phyloP scores from a whole-genome alignment of 1,140 invertebrate genomes.

The Centruroides vittatus region DNA sequence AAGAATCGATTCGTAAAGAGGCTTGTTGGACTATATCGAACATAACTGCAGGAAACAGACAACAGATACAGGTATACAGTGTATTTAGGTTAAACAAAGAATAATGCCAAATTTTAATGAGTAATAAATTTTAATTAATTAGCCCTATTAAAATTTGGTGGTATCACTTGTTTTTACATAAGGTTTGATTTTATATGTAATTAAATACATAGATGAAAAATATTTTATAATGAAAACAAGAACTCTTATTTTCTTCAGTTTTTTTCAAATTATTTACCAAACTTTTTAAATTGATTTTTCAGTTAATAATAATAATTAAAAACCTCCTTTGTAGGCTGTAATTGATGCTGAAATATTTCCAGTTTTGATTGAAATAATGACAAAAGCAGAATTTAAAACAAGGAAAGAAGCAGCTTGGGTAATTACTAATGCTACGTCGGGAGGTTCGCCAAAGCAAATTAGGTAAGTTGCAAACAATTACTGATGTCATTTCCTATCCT shows the following conservation, averaged over 20 bases:
- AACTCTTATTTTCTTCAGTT: too few species aligned
- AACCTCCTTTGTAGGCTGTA: too few species aligned
- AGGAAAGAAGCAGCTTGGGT: constrained; percentile 95
- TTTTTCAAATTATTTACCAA: too few species aligned
- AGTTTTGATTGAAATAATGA: constrained; percentile 71
- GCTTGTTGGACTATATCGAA: constrained; percentile 98
- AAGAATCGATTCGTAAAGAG: constrained; percentile 86
- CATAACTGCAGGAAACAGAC: constrained; percentile 89
- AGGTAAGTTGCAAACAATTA: neutral
- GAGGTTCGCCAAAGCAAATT: constrained; percentile 84
- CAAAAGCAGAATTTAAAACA: constrained; percentile 87
- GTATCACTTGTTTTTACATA: too few species aligned
- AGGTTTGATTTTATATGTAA: too few species aligned
- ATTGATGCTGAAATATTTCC: constrained; percentile 92
- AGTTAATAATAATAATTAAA: too few species aligned
- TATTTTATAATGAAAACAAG: too few species aligned
- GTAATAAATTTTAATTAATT: too few species aligned
- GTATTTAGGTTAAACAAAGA: neutral
- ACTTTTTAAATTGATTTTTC: too few species aligned
- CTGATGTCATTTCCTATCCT: neutral
- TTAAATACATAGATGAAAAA: too few species aligned
- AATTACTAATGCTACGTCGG: constrained; percentile 90
- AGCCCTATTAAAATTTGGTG: too few species aligned
- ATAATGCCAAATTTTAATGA: too few species aligned
- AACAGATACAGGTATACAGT: constrained; percentile 47